phyloP scores from a whole-genome alignment of 2,888 invertebrate genomes.

The Eupithecia tripunctaria region DNA sequence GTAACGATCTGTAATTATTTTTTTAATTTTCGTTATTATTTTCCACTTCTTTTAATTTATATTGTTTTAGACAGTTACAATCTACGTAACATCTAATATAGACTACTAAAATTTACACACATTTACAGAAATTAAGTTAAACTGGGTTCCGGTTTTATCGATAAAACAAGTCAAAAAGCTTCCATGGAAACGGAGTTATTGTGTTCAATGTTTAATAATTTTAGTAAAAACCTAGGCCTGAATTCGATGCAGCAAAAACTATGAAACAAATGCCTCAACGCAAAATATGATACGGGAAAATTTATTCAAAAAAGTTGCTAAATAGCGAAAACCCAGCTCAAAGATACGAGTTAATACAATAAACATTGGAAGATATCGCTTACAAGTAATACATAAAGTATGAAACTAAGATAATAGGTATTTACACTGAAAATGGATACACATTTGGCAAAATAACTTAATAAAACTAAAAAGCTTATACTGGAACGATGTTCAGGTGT shows the following conservation, averaged over 20 bases:
- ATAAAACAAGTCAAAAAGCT: conserved; percentile 3
- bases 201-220: not conserved
- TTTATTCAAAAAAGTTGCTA: not conserved
- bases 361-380: conserved; percentile 47
- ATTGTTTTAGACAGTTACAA: conserved; percentile 74
- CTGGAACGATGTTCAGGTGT: conserved; percentile 52
- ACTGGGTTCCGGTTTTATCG: conserved; percentile 63
- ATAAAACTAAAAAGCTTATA: conserved; percentile 47
- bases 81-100: conserved; percentile 82
- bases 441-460: conserved; percentile 81
- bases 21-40: conserved; percentile 75
- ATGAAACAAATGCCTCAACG: not conserved
- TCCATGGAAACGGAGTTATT: not conserved
- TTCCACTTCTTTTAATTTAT: conserved; percentile 66
- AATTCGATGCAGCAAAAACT: conserved; percentile 35
- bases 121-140: conserved; percentile 73
- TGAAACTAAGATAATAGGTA: conserved; percentile 62
- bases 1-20: conserved; percentile 73
- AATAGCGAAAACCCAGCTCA: conserved; percentile 52
- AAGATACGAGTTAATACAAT: conserved; percentile 35
- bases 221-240: conserved; percentile 44
- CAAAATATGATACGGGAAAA: not conserved
- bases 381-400: conserved; percentile 54
- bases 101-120: conserved; percentile 81
- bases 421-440: conserved; percentile 74